phyloP scores from a whole-genome alignment of 2,113 vertebrate species.

The Ciconia maguari region DNA sequence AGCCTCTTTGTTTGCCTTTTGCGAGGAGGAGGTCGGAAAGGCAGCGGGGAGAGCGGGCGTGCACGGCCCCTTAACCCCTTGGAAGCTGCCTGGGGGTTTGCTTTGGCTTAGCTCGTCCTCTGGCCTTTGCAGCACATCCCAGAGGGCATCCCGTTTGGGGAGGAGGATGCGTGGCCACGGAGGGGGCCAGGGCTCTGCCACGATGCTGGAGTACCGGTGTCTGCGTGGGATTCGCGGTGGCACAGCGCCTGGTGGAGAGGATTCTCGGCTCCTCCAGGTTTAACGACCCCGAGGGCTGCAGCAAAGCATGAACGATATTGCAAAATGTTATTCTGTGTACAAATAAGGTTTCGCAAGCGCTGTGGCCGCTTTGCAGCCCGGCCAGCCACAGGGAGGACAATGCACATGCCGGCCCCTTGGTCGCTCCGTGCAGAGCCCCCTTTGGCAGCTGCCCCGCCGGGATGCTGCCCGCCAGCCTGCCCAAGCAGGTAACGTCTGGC shows the following conservation, averaged over 20 bases:
- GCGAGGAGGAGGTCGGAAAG: not conserved
- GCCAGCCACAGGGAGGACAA: fast-evolving
- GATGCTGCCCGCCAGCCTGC: not conserved
- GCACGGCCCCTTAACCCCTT: not conserved
- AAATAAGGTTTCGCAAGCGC: not conserved
- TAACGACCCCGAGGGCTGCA: not conserved
- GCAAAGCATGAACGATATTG: fast-evolving
- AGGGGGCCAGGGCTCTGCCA: not conserved
- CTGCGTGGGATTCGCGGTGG: fast-evolving
- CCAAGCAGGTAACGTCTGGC: not conserved
- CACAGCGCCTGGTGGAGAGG: not conserved
- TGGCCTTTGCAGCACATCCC: not conserved
- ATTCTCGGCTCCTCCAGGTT: not conserved
- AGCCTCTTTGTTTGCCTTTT: constrained; percentile 14
- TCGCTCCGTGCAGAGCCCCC: not conserved
- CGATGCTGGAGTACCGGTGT: fast-evolving
- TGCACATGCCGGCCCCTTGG: fast-evolving
- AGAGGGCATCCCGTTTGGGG: fast-evolving
- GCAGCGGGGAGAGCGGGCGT: not conserved
- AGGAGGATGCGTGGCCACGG: fast-evolving
- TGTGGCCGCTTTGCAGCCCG: fast-evolving
- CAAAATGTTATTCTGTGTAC: not conserved
- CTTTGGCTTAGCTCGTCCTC: not conserved
- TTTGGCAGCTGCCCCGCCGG: not conserved
- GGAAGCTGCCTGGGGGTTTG: not conserved